Conservation (phyloP, 2,113 vertebrate genomes). For the Microcebus griseorufus region DNA sequence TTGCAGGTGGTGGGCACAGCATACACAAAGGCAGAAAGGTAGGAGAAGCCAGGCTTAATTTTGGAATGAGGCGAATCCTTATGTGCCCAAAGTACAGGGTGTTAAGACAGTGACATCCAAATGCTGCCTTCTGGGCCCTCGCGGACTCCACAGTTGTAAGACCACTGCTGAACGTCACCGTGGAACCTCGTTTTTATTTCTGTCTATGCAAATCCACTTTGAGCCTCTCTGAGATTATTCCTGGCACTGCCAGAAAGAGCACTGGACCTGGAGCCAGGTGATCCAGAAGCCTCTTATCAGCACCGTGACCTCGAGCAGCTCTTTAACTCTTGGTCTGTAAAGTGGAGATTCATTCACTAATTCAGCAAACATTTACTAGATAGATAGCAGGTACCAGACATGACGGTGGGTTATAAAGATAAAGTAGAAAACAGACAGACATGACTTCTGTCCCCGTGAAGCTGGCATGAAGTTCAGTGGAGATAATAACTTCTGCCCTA, state of each 20-base stretch:
- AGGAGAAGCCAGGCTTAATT: rapidly evolving
- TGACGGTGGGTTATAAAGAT: background rate
- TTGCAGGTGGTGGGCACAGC: background rate
- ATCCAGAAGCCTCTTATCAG: background rate
- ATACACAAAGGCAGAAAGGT: background rate
- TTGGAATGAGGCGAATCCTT: background rate
- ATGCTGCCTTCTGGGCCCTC: background rate
- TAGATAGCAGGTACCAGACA: background rate
- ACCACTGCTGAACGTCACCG: background rate
- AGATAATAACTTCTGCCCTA: background rate
- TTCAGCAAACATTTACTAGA: background rate
- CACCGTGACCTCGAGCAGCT: background rate
- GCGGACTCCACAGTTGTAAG: background rate
- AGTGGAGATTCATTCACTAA: background rate
- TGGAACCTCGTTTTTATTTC: background rate
- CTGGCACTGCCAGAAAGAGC: background rate
- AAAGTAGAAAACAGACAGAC: background rate
- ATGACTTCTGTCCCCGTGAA: background rate
- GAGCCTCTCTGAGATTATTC: background rate
- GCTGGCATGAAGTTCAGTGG: background rate
- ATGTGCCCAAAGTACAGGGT: background rate
- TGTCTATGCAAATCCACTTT: background rate
- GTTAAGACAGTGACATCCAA: background rate
- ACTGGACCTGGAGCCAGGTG: background rate
- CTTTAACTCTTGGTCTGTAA: background rate